Percentiles rank a stretch among this genome's conserved stretches.
Evolutionary conservation across 2,797 vertebrate species (phyloP).

Genomic region (Thalassophryne amazonica): DNA sequence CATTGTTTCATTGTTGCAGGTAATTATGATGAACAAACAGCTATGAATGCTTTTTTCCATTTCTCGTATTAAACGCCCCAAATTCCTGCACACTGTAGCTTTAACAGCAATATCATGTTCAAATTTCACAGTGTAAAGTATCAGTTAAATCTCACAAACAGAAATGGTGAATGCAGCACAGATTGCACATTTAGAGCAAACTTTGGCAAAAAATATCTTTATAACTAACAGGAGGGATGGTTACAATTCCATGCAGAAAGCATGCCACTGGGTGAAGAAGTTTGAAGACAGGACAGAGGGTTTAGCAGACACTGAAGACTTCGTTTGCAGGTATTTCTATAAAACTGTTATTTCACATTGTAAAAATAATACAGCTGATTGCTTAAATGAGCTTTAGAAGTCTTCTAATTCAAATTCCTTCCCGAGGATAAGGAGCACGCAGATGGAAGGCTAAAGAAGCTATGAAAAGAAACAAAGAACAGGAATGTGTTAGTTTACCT

Average conservation of each 20-base stretch:
- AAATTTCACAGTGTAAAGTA: conserved; percentile 69
- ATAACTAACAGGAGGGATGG: conserved; percentile 24
- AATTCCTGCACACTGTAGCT: no score
- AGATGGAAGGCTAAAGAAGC: conserved; percentile 88
- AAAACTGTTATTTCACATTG: conserved; percentile 53
- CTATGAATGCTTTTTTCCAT: no score
- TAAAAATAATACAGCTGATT: conserved; percentile 60
- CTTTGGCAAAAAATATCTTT: conserved; percentile 28
- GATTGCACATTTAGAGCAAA: conserved; percentile 37
- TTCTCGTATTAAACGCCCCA: no score
- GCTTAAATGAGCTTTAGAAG: conserved; percentile 65
- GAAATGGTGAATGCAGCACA: conserved; percentile 31
- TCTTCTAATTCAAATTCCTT: conserved; percentile 90
- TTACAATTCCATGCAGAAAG: conserved; percentile 64
- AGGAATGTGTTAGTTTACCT: conserved; percentile 52
- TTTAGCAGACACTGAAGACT: conserved; percentile 55
- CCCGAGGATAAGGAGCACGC: conserved; percentile 85
- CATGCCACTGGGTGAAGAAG: conserved; percentile 51
- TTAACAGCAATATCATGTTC: conserved; percentile 35
- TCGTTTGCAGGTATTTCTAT: conserved; percentile 37
- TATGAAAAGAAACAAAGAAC: conserved; percentile 72
- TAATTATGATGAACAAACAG: no score
- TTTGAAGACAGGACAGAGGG: conserved; percentile 19
- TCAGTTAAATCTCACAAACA: conserved; percentile 51
- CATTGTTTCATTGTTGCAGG: no score